A percentile compares a stretch with the other conserved stretches of the same genome.
These are phyloP conservation scores for Amiota communis DNA, from an alignment of 2,888 invertebrate genomes.

Conservation along the genomic window DNA sequence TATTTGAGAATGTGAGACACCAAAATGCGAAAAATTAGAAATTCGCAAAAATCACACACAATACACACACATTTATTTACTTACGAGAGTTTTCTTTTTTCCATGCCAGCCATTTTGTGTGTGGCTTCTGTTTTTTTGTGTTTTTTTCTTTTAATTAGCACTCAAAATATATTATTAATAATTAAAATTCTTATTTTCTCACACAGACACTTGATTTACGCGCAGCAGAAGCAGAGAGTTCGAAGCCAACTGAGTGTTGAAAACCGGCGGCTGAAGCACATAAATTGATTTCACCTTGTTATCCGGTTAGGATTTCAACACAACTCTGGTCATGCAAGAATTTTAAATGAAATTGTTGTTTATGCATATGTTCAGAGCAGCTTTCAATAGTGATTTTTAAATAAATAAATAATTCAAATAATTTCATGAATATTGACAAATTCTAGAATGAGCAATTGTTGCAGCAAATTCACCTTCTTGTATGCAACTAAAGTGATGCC, in stretches of 20 bases:
- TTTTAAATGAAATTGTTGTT: too few species aligned
- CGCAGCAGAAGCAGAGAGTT: not conserved
- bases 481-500: too few species aligned
- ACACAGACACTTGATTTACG: not conserved
- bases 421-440: too few species aligned
- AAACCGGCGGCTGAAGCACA: not conserved
- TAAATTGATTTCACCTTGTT: not conserved
- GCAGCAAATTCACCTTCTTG: too few species aligned
- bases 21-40: slow-evolving; percentile 45
- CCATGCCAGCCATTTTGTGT: slow-evolving; percentile 69
- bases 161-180: slow-evolving; percentile 6
- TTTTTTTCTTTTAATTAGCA: slow-evolving; percentile 9
- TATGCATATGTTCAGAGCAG: too few species aligned
- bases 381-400: too few species aligned
- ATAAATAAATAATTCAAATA: too few species aligned
- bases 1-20: slow-evolving; percentile 25
- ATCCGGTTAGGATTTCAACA: too few species aligned
- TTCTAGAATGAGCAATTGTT: too few species aligned
- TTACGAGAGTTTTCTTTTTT: slow-evolving; percentile 74
- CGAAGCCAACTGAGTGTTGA: not conserved
- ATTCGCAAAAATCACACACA: not conserved
- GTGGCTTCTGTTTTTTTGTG: slow-evolving; percentile 20
- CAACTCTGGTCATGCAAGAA: too few species aligned
- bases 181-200: not conserved
- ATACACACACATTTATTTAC: slow-evolving; percentile 50